Conservation (phyloP, 2,113 vertebrate species). For the Hippocampus mohnikei region DNA sequence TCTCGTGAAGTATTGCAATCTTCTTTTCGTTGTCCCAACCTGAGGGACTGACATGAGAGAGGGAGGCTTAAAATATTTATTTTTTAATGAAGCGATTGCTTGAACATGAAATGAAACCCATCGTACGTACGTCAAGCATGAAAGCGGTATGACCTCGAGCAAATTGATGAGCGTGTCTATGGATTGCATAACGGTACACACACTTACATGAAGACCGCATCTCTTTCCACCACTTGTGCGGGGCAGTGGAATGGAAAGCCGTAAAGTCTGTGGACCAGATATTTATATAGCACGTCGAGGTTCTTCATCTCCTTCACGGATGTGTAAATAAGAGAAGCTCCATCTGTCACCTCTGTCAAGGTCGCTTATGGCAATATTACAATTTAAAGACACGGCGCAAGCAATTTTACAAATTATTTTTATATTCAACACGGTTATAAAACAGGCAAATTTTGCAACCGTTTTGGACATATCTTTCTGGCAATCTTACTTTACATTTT, state of each 20-base stretch:
- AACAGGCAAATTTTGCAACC: too few species aligned
- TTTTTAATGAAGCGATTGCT: neutral
- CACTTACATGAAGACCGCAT: conserved; percentile 94
- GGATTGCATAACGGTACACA: neutral
- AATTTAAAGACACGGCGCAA: neutral
- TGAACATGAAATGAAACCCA: neutral
- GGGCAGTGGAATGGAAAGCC: conserved; percentile 90
- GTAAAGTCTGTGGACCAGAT: conserved; percentile 94
- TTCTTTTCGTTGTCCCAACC: conserved; percentile 99
- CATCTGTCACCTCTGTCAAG: conserved; percentile 84
- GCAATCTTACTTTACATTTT: too few species aligned
- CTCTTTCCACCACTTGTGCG: conserved; percentile 95
- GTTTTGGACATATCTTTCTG: too few species aligned
- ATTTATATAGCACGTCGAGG: conserved; percentile 97
- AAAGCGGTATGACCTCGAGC: neutral
- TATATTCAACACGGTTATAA: neutral
- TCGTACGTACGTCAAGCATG: neutral
- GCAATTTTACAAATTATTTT: neutral
- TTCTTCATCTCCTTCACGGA: conserved; percentile 99
- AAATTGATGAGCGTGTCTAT: too few species aligned
- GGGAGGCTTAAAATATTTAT: too few species aligned
- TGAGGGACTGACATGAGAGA: conserved; percentile 78
- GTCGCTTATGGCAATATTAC: conserved; percentile 25
- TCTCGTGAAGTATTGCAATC: conserved; percentile 96
- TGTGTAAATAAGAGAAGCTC: conserved; percentile 95